phyloP scores from a whole-genome alignment of 2,797 vertebrate genomes.

The Protosalanx chinensis region DNA sequence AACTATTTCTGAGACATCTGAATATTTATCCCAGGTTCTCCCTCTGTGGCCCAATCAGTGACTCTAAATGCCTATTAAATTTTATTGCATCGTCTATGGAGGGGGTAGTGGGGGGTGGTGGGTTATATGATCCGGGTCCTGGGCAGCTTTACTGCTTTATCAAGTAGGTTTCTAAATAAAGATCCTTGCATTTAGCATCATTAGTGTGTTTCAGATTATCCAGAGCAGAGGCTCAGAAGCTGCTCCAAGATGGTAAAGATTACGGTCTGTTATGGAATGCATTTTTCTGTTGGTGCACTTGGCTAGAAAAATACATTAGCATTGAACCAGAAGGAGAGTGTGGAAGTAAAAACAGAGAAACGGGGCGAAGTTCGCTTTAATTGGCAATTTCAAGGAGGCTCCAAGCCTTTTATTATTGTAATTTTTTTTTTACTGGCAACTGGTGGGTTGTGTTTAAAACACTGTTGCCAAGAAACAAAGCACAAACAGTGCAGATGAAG shows the following conservation, averaged over 20 bases:
- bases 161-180: background rate
- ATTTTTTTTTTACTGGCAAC: conserved; percentile 18
- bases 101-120: background rate
- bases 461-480: conserved; percentile 41
- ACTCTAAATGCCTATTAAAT: conserved; percentile 20
- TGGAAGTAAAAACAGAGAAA: conserved; percentile 20
- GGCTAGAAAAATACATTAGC: conserved; percentile 42
- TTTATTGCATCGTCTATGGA: background rate
- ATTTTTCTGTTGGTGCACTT: conserved; percentile 34
- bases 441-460: conserved; percentile 38
- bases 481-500: conserved; percentile 27
- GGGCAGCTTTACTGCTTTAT: background rate
- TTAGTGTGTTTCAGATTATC: conserved; percentile 25
- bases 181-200: background rate
- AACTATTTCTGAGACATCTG: conserved; percentile 39
- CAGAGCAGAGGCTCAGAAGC: conserved; percentile 19
- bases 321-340: conserved; percentile 29
- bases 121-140: background rate
- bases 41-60: conserved; percentile 25
- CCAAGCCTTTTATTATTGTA: conserved; percentile 16
- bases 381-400: conserved; percentile 28
- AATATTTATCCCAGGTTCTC: conserved; percentile 38
- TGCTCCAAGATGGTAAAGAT: conserved; percentile 38
- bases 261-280: conserved; percentile 30
- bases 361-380: conserved; percentile 48